Percentiles rank a stretch among this genome's conserved stretches.
Conservation (phyloP, 2,888 invertebrate genomes). For the Muschampia plurimacula region DNA sequence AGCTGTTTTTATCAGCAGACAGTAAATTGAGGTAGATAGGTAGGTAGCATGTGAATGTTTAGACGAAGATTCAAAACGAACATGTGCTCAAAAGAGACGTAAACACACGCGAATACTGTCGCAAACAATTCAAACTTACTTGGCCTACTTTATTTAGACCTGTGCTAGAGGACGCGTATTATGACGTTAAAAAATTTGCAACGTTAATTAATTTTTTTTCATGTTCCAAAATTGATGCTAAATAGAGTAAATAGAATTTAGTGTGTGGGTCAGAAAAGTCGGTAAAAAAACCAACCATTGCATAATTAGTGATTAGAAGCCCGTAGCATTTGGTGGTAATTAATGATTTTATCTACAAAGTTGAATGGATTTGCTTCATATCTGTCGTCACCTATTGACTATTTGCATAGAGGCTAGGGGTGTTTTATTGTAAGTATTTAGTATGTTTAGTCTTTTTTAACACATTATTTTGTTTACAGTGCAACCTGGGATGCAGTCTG, state of each 20-base stretch:
- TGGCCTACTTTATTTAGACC: conserved; percentile 5
- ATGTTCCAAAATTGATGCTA: conserved; percentile 9
- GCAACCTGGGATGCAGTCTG: conserved; percentile 91
- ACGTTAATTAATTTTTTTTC: too few relatives aligned
- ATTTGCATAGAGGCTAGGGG: conserved; percentile 17
- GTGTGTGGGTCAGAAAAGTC: not conserved
- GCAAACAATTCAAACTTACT: conserved; percentile 14
- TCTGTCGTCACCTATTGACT: conserved; percentile 15
- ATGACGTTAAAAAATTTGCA: not conserved
- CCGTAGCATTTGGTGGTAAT: conserved; percentile 72
- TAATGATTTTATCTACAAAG: conserved; percentile 46
- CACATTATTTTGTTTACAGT: conserved; percentile 86
- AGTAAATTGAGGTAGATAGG: conserved; percentile 27
- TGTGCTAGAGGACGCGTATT: not conserved
- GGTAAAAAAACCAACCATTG: not conserved
- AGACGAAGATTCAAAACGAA: conserved; percentile 40
- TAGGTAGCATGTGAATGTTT: conserved; percentile 41
- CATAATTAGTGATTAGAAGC: conserved; percentile 68
- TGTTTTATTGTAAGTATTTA: too few relatives aligned
- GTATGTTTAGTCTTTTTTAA: not conserved
- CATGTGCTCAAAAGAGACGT: conserved; percentile 42
- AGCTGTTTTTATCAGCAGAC: conserved; percentile 24
- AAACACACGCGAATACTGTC: conserved; percentile 43
- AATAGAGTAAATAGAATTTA: conserved; percentile 12
- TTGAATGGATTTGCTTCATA: conserved; percentile 35